Evolutionary conservation across 2,888 invertebrate genomes (phyloP).

Genomic region (Zootermopsis nevadensis): DNA sequence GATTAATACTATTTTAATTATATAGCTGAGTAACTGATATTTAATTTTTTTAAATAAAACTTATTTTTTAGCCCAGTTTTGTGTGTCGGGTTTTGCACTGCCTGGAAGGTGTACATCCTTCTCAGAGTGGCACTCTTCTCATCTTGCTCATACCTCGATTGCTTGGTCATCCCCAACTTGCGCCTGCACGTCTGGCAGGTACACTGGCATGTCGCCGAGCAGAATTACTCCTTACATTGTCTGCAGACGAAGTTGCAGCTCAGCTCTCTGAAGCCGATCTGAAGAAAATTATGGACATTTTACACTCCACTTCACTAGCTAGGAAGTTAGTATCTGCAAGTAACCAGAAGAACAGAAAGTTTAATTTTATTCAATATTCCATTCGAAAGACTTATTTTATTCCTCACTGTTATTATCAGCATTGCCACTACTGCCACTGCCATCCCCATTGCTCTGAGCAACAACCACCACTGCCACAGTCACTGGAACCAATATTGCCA

Average conservation of each 20-base stretch:
- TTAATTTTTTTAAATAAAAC: conserved; percentile 56
- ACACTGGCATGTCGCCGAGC: conserved; percentile 78
- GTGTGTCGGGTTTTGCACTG: conserved; percentile 76
- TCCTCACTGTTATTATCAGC: too few relatives aligned
- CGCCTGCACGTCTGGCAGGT: conserved; percentile 75
- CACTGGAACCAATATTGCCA: too few relatives aligned
- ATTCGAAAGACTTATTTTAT: too few relatives aligned
- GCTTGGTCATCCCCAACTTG: conserved; percentile 75
- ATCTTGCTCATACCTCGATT: conserved; percentile 72
- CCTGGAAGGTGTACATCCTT: conserved; percentile 74
- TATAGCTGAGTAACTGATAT: conserved; percentile 19
- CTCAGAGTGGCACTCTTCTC: conserved; percentile 79
- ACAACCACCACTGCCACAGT: too few relatives aligned
- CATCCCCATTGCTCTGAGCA: too few relatives aligned
- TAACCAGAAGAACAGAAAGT: too few relatives aligned
- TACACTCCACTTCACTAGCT: conserved; percentile 49
- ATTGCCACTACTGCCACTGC: too few relatives aligned
- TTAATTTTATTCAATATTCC: too few relatives aligned
- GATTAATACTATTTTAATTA: background rate
- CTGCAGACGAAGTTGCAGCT: conserved; percentile 69
- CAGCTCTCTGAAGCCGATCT: conserved; percentile 79
- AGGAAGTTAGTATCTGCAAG: conserved; percentile 50
- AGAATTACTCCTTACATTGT: conserved; percentile 73
- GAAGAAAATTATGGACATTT: conserved; percentile 55
- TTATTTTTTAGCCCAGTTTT: conserved; percentile 69